Percentiles rank a stretch among this genome's conserved stretches.
These are phyloP conservation scores for Hestina assimilis DNA, from an alignment of 1,140 invertebrate genomes.

Conservation along the genomic window DNA sequence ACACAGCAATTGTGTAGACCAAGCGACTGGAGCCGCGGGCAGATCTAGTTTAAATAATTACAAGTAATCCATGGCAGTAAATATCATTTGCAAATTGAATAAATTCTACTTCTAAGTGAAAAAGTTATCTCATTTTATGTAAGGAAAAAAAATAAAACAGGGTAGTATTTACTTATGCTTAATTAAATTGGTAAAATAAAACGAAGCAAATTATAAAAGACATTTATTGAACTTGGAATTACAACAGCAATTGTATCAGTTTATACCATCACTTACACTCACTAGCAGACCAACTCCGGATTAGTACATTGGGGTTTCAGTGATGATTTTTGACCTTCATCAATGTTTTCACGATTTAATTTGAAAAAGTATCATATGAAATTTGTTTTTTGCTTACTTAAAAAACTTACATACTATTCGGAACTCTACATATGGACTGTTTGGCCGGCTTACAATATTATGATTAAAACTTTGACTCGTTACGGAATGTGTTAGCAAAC, in stretches of 20 bases:
- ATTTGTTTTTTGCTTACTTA: too few species aligned
- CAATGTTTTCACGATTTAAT: neutral
- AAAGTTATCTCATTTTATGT: too few species aligned
- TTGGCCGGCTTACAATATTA: slow-evolving; percentile 1
- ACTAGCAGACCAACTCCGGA: slow-evolving; percentile 6
- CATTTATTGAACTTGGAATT: slow-evolving; percentile 65
- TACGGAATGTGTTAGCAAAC: slow-evolving; percentile 13
- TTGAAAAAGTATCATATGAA: too few species aligned
- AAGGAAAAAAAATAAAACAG: too few species aligned
- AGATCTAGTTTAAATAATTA: too few species aligned
- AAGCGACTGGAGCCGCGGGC: too few species aligned
- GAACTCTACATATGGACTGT: neutral
- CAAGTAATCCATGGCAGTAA: too few species aligned
- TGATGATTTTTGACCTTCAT: neutral
- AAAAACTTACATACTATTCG: neutral
- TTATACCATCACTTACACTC: slow-evolving; percentile 36
- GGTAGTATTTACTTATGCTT: too few species aligned
- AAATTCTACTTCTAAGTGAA: too few species aligned
- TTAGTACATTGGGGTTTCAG: slow-evolving; percentile 6
- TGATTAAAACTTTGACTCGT: neutral
- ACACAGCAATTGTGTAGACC: too few species aligned
- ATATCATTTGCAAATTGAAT: too few species aligned
- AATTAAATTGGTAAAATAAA: slow-evolving; percentile 5
- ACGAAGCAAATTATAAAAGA: slow-evolving; percentile 42
- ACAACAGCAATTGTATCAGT: slow-evolving; percentile 65